phyloP scores from a whole-genome alignment of 2,888 invertebrate genomes.

The Glyphotaelius pellucidus region DNA sequence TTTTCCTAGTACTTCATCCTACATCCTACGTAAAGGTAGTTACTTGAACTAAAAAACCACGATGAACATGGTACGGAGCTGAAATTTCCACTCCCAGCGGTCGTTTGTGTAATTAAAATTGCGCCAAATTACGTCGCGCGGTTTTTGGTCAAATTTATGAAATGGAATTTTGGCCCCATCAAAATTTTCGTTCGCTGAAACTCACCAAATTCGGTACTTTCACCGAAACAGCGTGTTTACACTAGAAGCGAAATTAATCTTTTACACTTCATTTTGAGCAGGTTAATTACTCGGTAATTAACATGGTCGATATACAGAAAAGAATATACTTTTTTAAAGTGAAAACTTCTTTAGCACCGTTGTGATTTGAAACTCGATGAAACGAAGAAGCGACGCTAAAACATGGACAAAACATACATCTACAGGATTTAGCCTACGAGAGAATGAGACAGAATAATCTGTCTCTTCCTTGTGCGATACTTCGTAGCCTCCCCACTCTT shows the following conservation, averaged over 20 bases:
- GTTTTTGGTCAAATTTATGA: conserved; percentile 43
- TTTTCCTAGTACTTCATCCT: too few relatives aligned
- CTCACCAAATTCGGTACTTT: not conserved
- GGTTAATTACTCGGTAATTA: not conserved
- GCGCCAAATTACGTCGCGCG: conserved; percentile 34
- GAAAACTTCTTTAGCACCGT: too few relatives aligned
- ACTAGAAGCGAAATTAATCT: not conserved
- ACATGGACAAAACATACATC: too few relatives aligned
- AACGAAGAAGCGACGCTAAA: too few relatives aligned
- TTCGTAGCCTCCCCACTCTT: too few relatives aligned
- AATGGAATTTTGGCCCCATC: conserved; percentile 44
- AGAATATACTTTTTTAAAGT: not conserved
- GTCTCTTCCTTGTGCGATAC: too few relatives aligned
- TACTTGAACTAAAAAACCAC: not conserved
- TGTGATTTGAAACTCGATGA: too few relatives aligned
- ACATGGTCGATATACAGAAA: not conserved
- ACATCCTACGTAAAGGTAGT: not conserved
- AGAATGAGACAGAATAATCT: too few relatives aligned
- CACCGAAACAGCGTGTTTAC: not conserved
- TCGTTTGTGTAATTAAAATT: conserved; percentile 40
- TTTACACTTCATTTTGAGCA: not conserved
- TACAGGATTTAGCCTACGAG: too few relatives aligned
- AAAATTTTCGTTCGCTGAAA: not conserved
- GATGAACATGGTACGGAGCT: not conserved
- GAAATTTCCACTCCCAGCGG: conserved; percentile 6